Conservation (phyloP, 2,113 vertebrate genomes). For the Catharus minimus region DNA sequence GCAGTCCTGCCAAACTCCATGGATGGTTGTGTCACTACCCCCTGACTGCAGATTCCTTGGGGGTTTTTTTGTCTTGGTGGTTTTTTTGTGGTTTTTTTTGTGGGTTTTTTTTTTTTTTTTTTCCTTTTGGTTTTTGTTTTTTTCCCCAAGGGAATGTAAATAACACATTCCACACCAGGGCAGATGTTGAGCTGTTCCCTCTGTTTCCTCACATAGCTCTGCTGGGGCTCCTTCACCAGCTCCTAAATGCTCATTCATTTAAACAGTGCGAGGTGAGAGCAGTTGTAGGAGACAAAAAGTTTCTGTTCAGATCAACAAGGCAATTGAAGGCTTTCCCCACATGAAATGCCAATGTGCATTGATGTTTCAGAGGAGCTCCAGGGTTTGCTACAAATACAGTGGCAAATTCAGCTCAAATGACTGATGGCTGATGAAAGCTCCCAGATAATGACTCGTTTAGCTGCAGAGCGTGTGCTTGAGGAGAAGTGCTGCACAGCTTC, state of each 20-base stretch:
- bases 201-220: neutral
- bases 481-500: constrained; percentile 4
- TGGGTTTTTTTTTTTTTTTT: neutral
- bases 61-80: neutral
- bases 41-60: neutral
- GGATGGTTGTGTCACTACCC: neutral
- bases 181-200: neutral
- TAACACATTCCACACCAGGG: neutral
- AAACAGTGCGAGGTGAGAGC: neutral
- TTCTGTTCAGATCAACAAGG: neutral
- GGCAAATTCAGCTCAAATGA: neutral
- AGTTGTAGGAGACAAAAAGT: constrained; percentile 1
- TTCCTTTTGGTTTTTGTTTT: neutral
- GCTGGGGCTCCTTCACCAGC: fast-evolving
- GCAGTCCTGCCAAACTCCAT: neutral
- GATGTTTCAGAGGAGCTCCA: neutral
- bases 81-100: neutral
- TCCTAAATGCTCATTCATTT: neutral
- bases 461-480: constrained; percentile 21
- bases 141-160: neutral
- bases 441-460: constrained; percentile 9
- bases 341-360: neutral
- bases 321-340: neutral
- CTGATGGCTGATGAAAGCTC: constrained; percentile 6
- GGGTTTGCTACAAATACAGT: neutral